Conservation (phyloP, 2,113 vertebrate species). For the Fregata magnificens region DNA sequence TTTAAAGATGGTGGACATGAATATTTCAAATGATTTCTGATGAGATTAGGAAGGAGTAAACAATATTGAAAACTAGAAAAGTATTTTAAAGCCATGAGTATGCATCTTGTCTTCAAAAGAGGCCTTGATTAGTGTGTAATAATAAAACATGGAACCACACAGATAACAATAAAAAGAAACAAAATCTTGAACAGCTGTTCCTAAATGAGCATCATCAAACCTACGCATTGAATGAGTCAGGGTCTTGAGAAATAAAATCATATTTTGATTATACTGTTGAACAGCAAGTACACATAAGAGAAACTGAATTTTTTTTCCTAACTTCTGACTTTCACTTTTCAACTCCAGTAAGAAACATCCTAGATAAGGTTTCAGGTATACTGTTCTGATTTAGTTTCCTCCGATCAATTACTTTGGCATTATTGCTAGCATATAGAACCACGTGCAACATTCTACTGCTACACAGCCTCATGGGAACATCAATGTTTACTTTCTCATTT, state of each 20-base stretch:
- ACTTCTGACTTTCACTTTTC: background rate
- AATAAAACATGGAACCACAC: background rate
- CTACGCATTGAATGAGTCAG: background rate
- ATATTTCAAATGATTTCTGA: background rate
- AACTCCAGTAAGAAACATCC: background rate
- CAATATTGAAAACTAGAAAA: background rate
- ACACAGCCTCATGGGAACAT: background rate
- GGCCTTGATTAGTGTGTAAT: background rate
- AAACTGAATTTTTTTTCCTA: background rate
- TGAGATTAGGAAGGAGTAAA: background rate
- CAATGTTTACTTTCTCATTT: background rate
- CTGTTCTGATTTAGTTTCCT: background rate
- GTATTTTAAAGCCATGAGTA: background rate
- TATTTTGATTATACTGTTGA: background rate
- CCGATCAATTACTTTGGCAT: background rate
- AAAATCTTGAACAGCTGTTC: background rate
- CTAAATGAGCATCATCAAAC: background rate
- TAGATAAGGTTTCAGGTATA: background rate
- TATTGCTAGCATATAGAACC: background rate
- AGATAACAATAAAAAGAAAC: background rate
- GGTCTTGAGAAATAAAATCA: background rate
- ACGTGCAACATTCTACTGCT: background rate
- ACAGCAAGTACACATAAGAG: background rate
- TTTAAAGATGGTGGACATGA: background rate
- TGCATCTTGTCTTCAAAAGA: background rate